Conservation (phyloP, 2,797 vertebrate genomes). For the Macroramphosus scolopax region DNA sequence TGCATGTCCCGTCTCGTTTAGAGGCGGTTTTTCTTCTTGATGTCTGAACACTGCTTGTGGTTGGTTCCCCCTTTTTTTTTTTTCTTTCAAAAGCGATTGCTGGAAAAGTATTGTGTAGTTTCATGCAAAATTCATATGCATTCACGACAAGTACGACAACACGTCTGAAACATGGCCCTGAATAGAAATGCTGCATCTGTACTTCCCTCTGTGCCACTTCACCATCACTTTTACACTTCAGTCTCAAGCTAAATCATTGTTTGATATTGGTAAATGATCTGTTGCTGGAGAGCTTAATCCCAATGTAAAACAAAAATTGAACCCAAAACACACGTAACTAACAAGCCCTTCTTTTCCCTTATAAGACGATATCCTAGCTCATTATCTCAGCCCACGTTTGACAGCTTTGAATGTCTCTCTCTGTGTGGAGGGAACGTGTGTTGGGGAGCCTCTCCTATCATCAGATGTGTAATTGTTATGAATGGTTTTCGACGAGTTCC, state of each 20-base stretch:
- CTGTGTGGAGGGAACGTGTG: constrained; percentile 20
- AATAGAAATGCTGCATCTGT: constrained; percentile 43
- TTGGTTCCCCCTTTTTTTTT: no score
- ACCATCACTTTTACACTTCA: no score
- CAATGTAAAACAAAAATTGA: no score
- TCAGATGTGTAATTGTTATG: constrained; percentile 1
- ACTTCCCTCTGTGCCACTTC: constrained; percentile 31
- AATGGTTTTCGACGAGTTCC: no score
- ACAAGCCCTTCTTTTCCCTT: constrained; percentile 13
- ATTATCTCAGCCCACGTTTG: constrained; percentile 46
- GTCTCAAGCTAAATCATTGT: no score
- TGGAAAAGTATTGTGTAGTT: constrained; percentile 45
- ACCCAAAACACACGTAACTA: no score
- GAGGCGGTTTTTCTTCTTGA: constrained; percentile 27
- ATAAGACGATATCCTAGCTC: constrained; percentile 36
- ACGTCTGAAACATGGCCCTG: constrained; percentile 43
- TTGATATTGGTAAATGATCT: no score
- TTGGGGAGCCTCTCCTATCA: constrained; percentile 35
- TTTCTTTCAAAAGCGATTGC: constrained; percentile 46
- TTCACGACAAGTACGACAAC: constrained; percentile 46
- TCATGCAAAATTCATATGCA: constrained; percentile 66
- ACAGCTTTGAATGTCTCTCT: constrained; percentile 29
- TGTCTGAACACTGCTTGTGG: constrained; percentile 43
- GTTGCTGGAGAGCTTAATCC: no score
- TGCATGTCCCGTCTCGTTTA: constrained; percentile 48